Evolutionary conservation across 2,888 invertebrate genomes (phyloP), one percentile per base, ranked within the genome.

Genomic region (Sarcophaga variegata): DNA sequence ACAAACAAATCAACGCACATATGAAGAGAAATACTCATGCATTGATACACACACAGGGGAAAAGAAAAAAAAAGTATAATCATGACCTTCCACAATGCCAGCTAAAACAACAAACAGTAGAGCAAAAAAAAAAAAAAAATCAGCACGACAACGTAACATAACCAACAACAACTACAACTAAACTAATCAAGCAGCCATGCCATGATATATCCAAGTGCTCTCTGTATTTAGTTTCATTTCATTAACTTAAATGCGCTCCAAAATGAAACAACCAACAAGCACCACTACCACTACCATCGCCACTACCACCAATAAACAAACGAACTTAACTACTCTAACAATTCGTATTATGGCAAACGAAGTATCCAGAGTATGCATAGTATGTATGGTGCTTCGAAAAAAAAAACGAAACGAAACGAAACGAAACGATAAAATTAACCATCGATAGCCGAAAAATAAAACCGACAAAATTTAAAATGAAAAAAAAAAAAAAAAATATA

Each of bases 11-110:
- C 72, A 70, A 79, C 60, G 12, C 17, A 54, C 17, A 54, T 17
- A 54, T 54, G 17, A 8, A 37, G 8, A 2, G 37, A 37, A 37
- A 37, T 37, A 37, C 54, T 14, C 54, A 54, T 17, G 17, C 17
- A 54, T 4, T 14, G 12, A 54, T 54, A 54, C 54, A 54, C 5
- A 54, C 54, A 54, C 5, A 17, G 10, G 1, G 54, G 5, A 14
- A 37, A 37, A 10, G 17, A 14, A 75, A 49, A 47, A 81, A 66
- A 77, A 54, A 69, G 54, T 81, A 90, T 90, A 91, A 91, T 90
- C 92, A 91, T 92, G 92, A 92, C 92, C 92, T 92, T 92, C 91
- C 92, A 90, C 92, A 92, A 92, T 92, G 92, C 92, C 92, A 92
- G 87, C 87, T 88, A 88, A 89, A 71, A 89, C 88, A 87, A 89